Conservation (phyloP, 2,113 vertebrate species). For the Hippocampus barbouri region DNA sequence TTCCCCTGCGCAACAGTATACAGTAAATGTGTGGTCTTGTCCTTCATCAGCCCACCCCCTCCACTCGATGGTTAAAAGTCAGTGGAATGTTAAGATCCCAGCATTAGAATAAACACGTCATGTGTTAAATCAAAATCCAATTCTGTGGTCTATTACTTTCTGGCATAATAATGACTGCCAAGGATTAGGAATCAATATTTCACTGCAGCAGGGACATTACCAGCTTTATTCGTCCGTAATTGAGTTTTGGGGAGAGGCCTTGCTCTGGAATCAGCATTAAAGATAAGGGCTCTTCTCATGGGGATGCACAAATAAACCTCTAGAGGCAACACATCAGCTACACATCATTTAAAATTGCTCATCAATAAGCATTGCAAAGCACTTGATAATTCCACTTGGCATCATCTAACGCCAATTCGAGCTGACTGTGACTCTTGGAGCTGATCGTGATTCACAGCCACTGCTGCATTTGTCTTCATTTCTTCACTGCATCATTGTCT, state of each 20-base stretch:
- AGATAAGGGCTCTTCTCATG: conserved; percentile 52
- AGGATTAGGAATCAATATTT: conserved; percentile 76
- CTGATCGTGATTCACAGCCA: not conserved
- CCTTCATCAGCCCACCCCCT: conserved; percentile 30
- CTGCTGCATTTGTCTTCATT: not conserved
- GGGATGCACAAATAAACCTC: conserved; percentile 30
- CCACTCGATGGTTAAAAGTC: conserved; percentile 45
- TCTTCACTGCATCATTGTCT: not conserved
- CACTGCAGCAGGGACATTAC: conserved; percentile 68
- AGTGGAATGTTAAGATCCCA: conserved; percentile 65
- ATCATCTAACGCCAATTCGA: conserved; percentile 5
- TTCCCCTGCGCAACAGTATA: conserved; percentile 55
- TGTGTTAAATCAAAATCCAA: conserved; percentile 74
- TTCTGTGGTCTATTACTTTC: conserved; percentile 75
- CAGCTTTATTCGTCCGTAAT: conserved; percentile 71
- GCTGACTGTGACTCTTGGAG: not conserved
- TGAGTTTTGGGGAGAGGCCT: conserved; percentile 63
- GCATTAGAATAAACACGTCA: conserved; percentile 72
- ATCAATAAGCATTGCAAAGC: conserved; percentile 24
- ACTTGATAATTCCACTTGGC: not conserved
- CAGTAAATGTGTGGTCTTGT: conserved; percentile 43
- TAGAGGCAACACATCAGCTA: conserved; percentile 17
- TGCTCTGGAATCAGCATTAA: conserved; percentile 66
- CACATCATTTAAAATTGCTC: conserved; percentile 27
- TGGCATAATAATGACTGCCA: conserved; percentile 71